Conservation (phyloP, 2,797 vertebrate genomes). For the Aplochiton taeniatus region DNA sequence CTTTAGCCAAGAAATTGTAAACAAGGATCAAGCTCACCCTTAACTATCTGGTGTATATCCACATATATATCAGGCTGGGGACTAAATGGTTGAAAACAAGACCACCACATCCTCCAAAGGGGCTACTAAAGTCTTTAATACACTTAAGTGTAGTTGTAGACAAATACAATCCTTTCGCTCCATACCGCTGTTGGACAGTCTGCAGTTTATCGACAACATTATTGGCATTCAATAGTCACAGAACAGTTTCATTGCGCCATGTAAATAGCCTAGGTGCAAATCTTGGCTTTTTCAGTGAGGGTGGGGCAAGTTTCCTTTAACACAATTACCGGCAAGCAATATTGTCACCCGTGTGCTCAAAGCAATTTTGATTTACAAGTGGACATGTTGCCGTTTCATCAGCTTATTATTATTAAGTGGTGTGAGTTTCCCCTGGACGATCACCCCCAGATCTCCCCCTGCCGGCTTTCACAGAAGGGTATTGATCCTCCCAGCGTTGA, state of each 20-base stretch:
- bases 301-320: slow-evolving; percentile 57
- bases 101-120: slow-evolving; percentile 70
- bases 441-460: slow-evolving; percentile 56
- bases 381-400: slow-evolving; percentile 76
- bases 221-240: slow-evolving; percentile 73
- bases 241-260: slow-evolving; percentile 58
- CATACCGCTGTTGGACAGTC: slow-evolving; percentile 63
- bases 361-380: slow-evolving; percentile 76
- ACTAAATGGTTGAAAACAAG: slow-evolving; percentile 69
- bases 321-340: slow-evolving; percentile 73
- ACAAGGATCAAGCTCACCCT: slow-evolving; percentile 52
- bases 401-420: slow-evolving; percentile 81
- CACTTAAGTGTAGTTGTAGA: slow-evolving; percentile 73
- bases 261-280: slow-evolving; percentile 54
- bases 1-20: slow-evolving; percentile 47
- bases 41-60: slow-evolving; percentile 48
- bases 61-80: slow-evolving; percentile 55
- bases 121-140: slow-evolving; percentile 75
- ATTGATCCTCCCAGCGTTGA: slow-evolving; percentile 83
- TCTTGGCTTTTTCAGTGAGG: slow-evolving; percentile 41
- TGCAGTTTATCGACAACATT: slow-evolving; percentile 65
- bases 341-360: slow-evolving; percentile 59
- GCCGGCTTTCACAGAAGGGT: slow-evolving; percentile 71
- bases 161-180: slow-evolving; percentile 67
- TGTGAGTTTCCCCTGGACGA: slow-evolving; percentile 74